Conservation (phyloP, 2,113 vertebrate genomes). For the Dolichotis patagonum region DNA sequence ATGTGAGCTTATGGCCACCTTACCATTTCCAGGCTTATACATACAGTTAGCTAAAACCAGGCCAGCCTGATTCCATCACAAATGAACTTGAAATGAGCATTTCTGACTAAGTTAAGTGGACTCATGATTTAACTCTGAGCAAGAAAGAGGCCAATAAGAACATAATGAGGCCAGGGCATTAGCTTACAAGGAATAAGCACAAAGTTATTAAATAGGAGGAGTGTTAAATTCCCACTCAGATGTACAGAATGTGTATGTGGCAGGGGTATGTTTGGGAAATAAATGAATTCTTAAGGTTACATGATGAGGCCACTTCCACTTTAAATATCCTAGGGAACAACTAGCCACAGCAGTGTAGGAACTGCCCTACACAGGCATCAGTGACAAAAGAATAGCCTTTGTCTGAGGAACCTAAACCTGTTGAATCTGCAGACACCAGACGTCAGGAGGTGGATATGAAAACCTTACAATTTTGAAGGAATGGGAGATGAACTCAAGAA, state of each 20-base stretch:
- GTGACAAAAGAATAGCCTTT: not conserved
- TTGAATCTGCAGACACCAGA: not conserved
- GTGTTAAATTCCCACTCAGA: constrained; percentile 41
- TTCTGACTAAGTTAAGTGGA: not conserved
- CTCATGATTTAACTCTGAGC: constrained; percentile 30
- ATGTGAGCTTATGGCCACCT: not conserved
- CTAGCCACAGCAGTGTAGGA: not conserved
- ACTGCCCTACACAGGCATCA: not conserved
- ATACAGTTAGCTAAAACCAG: not conserved
- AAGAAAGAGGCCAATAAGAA: constrained; percentile 3
- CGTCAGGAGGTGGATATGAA: not conserved
- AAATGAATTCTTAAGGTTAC: constrained; percentile 42
- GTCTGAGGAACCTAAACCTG: not conserved
- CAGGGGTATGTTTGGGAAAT: not conserved
- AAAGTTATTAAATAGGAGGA: constrained; percentile 17
- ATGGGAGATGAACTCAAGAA: not conserved
- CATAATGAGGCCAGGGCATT: not conserved
- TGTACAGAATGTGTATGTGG: not conserved
- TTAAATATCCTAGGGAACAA: not conserved
- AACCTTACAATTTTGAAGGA: not conserved
- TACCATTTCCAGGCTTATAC: not conserved
- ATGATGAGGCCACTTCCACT: constrained; percentile 34
- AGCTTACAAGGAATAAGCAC: constrained; percentile 39
- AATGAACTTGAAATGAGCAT: not conserved
- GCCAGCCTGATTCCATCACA: not conserved